These are phyloP conservation scores for Platalea minor DNA, from an alignment of 2,797 vertebrate species.

Conservation along the genomic window DNA sequence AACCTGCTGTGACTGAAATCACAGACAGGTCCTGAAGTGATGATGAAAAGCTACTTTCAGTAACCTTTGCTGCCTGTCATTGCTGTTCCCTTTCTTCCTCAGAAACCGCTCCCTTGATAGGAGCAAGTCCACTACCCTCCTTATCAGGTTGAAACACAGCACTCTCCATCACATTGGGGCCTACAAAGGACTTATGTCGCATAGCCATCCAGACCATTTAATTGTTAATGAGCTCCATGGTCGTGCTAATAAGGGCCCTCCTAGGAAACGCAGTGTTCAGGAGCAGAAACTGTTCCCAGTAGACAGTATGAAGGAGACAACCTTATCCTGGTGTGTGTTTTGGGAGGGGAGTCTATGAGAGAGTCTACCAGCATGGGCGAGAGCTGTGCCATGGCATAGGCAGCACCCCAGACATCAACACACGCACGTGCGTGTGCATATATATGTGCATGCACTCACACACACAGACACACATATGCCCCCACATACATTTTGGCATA, in stretches of 20 bases:
- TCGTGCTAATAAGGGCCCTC: background rate
- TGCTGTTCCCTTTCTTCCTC: background rate
- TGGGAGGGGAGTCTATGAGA: no score
- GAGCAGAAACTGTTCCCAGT: background rate
- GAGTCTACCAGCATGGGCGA: no score
- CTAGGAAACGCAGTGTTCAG: background rate
- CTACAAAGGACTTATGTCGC: background rate
- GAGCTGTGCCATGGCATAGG: background rate
- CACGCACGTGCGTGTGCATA: fast-evolving
- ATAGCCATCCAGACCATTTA: background rate
- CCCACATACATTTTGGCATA: background rate
- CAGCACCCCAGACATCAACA: background rate
- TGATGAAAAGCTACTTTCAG: background rate
- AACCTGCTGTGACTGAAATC: background rate
- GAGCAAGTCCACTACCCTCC: background rate
- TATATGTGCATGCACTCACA: background rate
- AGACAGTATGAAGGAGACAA: background rate
- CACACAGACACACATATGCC: no score
- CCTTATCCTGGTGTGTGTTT: background rate
- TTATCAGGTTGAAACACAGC: background rate
- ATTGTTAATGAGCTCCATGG: background rate
- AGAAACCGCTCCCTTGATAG: background rate
- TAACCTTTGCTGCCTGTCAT: background rate
- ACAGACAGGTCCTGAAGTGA: background rate
- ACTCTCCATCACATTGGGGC: background rate